Percentiles rank a stretch among this genome's conserved stretches.
Evolutionary conservation across 2,888 invertebrate genomes (phyloP).

Genomic region (Drosophila vallismaia): DNA sequence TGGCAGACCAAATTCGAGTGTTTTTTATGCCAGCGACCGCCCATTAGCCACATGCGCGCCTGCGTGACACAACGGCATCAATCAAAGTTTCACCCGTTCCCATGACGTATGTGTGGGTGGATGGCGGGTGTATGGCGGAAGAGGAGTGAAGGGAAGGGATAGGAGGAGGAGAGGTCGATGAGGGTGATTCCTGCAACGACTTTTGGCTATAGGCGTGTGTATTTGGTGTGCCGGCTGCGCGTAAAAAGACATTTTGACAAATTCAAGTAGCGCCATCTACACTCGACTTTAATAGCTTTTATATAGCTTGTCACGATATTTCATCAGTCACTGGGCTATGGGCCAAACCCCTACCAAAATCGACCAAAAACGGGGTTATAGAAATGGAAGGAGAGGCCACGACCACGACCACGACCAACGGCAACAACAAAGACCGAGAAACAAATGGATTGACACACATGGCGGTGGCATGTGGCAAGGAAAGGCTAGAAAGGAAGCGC

Average conservation of each 20-base stretch:
- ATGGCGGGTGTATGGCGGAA: constrained; percentile 8
- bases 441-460: constrained; percentile 61
- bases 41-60: constrained; percentile 82
- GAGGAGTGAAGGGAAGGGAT: constrained; percentile 10
- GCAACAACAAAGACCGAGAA: constrained; percentile 32
- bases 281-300: constrained; percentile 81
- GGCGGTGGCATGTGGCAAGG: constrained; percentile 55
- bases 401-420: constrained; percentile 38
- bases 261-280: constrained; percentile 81
- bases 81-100: constrained; percentile 81
- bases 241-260: constrained; percentile 81
- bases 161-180: constrained; percentile 10
- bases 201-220: constrained; percentile 38
- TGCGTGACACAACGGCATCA: constrained; percentile 82
- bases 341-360: constrained; percentile 19
- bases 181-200: constrained; percentile 13
- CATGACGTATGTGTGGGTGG: constrained; percentile 28
- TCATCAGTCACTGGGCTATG: constrained; percentile 73
- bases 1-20: constrained; percentile 17
- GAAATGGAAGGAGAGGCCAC: no score
- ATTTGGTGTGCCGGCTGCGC: constrained; percentile 58
- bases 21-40: constrained; percentile 56
- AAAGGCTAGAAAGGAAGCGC: constrained; percentile 60
- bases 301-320: constrained; percentile 81
- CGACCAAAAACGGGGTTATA: background rate